Conservation (phyloP, 1,140 invertebrate genomes). For the Stegodyphus dumicola region DNA sequence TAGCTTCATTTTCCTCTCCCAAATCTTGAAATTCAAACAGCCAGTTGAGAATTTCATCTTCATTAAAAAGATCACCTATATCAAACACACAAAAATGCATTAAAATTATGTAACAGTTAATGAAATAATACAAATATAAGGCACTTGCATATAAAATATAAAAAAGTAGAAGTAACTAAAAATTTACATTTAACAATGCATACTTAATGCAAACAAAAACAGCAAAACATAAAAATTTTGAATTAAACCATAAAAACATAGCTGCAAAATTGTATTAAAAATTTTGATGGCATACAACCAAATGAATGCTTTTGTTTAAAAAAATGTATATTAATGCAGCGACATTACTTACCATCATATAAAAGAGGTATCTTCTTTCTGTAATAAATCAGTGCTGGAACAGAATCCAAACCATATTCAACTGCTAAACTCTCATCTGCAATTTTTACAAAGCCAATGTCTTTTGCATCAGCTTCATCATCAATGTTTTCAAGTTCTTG, state of each 20-base stretch:
- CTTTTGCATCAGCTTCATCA: conserved; percentile 94
- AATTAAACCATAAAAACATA: too few relatives aligned
- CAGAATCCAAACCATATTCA: conserved; percentile 84
- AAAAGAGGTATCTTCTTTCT: conserved; percentile 94
- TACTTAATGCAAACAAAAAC: too few relatives aligned
- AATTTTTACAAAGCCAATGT: conserved; percentile 94
- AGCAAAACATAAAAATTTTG: too few relatives aligned
- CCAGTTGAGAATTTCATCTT: conserved; percentile 65
- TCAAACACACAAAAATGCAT: background rate
- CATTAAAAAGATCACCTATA: conserved; percentile 64
- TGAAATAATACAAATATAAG: too few relatives aligned
- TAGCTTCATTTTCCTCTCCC: conserved; percentile 87
- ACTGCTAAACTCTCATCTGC: conserved; percentile 90
- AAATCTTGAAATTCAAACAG: conserved; percentile 64
- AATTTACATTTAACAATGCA: too few relatives aligned
- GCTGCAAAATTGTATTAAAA: too few relatives aligned
- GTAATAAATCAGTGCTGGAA: conserved; percentile 93
- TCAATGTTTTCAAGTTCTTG: conserved; percentile 93
- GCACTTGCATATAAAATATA: too few relatives aligned
- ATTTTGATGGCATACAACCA: too few relatives aligned
- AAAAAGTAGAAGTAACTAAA: too few relatives aligned
- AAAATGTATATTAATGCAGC: background rate
- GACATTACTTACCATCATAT: conserved; percentile 81
- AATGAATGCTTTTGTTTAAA: too few relatives aligned
- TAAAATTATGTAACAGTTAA: too few relatives aligned